Evolutionary conservation across 2,797 vertebrate genomes (phyloP).

Genomic region (Geotrypetes seraphini): DNA sequence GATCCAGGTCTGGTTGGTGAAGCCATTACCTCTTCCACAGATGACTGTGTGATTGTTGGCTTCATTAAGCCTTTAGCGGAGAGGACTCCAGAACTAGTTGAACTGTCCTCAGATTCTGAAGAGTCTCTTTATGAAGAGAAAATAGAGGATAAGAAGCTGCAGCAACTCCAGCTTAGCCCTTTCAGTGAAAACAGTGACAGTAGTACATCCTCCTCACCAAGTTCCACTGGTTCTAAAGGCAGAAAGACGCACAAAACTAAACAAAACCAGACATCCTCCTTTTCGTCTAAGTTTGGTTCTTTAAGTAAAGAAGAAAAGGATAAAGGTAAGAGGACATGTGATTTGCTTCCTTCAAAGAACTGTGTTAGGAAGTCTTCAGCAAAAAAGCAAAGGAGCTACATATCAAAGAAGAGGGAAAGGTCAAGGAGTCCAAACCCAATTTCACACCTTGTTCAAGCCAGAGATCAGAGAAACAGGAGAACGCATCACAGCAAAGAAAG

Average conservation of each 20-base stretch:
- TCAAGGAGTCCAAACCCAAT: constrained; percentile 40
- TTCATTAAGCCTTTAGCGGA: constrained; percentile 77
- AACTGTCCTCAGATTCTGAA: constrained; percentile 79
- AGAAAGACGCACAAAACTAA: constrained; percentile 18
- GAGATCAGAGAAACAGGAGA: constrained; percentile 31
- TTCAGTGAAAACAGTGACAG: constrained; percentile 46
- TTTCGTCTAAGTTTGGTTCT: constrained; percentile 14
- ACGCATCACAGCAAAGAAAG: constrained; percentile 36
- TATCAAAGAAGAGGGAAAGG: constrained; percentile 22
- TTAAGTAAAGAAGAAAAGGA: constrained; percentile 29
- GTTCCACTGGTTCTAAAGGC: constrained; percentile 29
- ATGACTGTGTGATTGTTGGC: constrained; percentile 80
- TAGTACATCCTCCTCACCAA: constrained; percentile 34
- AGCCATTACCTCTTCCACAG: constrained; percentile 46
- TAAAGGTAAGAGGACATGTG: constrained; percentile 16
- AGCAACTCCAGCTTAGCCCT: constrained; percentile 60
- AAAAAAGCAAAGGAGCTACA: constrained; percentile 26
- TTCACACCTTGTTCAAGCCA: constrained; percentile 29
- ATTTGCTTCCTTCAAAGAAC: constrained; percentile 14
- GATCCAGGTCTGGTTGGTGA: constrained; percentile 20
- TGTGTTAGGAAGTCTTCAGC: constrained; percentile 25
- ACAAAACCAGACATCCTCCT: constrained; percentile 16
- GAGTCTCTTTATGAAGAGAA: constrained; percentile 54
- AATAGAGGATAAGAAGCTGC: constrained; percentile 43
- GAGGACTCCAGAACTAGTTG: constrained; percentile 85